phyloP scores from a whole-genome alignment of 2,113 vertebrate genomes.

The Hyaena hyaena region DNA sequence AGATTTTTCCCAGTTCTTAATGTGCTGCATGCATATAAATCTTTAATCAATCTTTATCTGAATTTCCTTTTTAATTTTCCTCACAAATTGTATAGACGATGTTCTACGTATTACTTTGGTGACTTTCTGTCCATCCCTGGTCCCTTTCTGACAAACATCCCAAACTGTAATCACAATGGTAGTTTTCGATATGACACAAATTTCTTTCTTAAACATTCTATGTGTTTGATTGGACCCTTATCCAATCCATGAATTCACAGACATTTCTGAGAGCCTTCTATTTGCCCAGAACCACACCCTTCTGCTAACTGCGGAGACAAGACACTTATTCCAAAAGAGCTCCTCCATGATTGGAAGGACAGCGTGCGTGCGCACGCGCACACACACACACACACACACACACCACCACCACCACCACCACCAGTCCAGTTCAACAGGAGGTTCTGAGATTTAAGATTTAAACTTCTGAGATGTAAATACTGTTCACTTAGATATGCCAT shows the following conservation, averaged over 20 bases:
- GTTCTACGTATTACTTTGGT: fast-evolving
- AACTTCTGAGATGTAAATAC: background rate
- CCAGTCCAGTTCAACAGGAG: background rate
- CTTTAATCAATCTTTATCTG: background rate
- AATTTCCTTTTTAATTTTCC: background rate
- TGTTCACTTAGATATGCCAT: fast-evolving
- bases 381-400: background rate
- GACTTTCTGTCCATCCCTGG: background rate
- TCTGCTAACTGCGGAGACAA: background rate
- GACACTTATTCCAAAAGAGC: background rate
- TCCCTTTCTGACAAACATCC: background rate
- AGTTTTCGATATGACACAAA: background rate
- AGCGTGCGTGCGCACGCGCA: too few relatives aligned
- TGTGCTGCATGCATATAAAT: background rate
- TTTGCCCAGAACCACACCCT: background rate
- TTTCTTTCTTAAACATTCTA: background rate
- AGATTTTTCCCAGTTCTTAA: background rate
- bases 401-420: fast-evolving
- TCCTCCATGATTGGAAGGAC: background rate
- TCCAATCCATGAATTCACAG: too few relatives aligned
- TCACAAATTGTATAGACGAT: background rate
- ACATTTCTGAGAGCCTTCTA: background rate
- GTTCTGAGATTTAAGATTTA: background rate
- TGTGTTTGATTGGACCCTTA: background rate
- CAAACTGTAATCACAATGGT: background rate